Base-by-base conservation (phyloP, 2,888 invertebrate species). In the Ophioninae sp. region DNA sequence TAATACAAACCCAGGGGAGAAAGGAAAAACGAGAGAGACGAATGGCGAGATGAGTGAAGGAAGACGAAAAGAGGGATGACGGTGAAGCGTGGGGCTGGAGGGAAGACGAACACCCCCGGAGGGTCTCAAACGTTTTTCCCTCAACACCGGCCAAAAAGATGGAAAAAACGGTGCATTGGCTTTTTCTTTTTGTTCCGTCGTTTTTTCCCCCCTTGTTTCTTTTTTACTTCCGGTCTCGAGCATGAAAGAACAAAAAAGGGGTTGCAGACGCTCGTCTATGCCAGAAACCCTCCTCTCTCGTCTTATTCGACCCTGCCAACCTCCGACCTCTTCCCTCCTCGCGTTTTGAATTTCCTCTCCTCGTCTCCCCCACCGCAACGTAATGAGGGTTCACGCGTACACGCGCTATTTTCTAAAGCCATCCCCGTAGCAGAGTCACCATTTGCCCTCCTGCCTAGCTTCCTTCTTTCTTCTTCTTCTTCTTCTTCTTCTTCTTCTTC, bases 81-180 rank as follows among this genome's bases (percentile, higher is more conserved):
- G n/a, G 44, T 6, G 30, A n/a, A 23, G 30, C 59, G 13, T 7
- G 63, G 67, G 61, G 67, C 1, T 17, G 39, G 56, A 23, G 64
- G 58, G 71, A 74, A 72, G 75, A 75, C 69, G 76, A 77, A 83
- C 68, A 79, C 75, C 81, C 81, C 79, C 65, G 74, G 75, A 72
- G 73, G 69, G 65, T 82, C 71, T 77, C 63, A 82, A 76, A 73
- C 82, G 73, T 82, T 82, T 84, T 80, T 82, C 59, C 77, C 68
- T 82, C 79, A 74, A 77, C 80, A 74, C 67, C 75, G 20, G 64
- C 9, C n/a, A 58, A 61, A 68, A 73, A 67, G 63, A 51, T 37
- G 68, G n/a, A 20, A 65, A 83, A 51, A 68, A 80, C 37, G 37
- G 79, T 65, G 51, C 41, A 74, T 58, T 63, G 72, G 30, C 8